Evolutionary conservation across 1,140 invertebrate genomes (phyloP), one percentile per base, ranked within the genome.

Genomic region (Papilio polyxenes): DNA sequence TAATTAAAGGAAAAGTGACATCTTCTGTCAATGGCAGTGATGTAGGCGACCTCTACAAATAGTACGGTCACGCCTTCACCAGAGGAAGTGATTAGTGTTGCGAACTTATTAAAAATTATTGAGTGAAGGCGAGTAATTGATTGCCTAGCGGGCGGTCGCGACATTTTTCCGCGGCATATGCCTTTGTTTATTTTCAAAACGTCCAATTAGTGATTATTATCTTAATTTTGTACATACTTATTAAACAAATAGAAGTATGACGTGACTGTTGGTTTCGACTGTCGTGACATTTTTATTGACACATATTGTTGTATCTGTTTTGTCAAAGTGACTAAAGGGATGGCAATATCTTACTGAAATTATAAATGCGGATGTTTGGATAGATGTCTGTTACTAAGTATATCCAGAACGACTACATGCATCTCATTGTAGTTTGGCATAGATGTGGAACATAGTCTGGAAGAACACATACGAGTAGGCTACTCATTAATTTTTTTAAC

Each of bases 1-100:
- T 94, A 94, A 94, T 94, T 94, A 94, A 92, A 93, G 89, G 88
- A 91, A 90, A 93, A 93, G 91, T 94, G 93, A 94, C 93, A 93
- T 91, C 90, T 93, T 93, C 93, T 94, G 92, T 94, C 92, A 91
- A 81, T 91, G 87, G 86, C 91, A 91, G 88, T 87, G 87, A 31
- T 65, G 20, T 86, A 82, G 83, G 87, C 87, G 90, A 87, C 88
- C 87, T 86, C 86, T 92, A 90, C 90, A 91, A 93, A 94, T 93
- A 94, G 92, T 90, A 89, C 87, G 86, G 90, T 92, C 91, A 91
- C 91, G 90, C 90, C 90, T 92, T 89, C 87, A 86, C 82, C 86
- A 84, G 88, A 92, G 90, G 91, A 92, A 92, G 92, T 94, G 90
- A 93, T 93, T 93, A 94, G 93, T 92, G 88, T 88, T 88, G 85